Conservation (phyloP, 2,113 vertebrate species). For the Chelonoidis abingdonii region DNA sequence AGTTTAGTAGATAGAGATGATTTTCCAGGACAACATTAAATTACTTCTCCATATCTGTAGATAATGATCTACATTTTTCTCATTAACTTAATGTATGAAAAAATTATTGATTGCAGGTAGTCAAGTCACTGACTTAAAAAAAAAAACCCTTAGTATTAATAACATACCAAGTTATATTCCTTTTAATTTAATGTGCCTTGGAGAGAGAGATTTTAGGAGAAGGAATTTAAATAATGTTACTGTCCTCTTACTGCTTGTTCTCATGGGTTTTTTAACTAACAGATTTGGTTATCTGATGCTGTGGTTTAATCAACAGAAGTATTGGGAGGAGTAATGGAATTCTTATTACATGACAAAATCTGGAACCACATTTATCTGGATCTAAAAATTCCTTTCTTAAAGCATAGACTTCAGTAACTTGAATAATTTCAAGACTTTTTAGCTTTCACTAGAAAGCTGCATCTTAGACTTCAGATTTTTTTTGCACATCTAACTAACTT, state of each 20-base stretch:
- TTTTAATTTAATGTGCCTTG: conserved; percentile 63
- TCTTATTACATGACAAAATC: not conserved
- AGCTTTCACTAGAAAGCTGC: not conserved
- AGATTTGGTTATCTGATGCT: not conserved
- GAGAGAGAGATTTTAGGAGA: not conserved
- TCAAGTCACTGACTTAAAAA: conserved; percentile 17
- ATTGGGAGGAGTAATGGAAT: not conserved
- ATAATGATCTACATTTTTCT: conserved; percentile 28
- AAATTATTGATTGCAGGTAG: conserved; percentile 29
- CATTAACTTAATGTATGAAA: conserved; percentile 21
- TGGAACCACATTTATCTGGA: not conserved
- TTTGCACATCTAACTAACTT: not conserved
- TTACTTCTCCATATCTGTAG: conserved; percentile 3
- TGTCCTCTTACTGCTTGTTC: not conserved
- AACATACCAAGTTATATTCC: conserved; percentile 35
- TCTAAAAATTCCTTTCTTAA: not conserved
- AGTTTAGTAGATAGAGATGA: conserved; percentile 28
- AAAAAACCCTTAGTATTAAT: conserved; percentile 5
- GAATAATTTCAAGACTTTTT: not conserved
- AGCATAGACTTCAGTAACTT: not conserved
- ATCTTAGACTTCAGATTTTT: not conserved
- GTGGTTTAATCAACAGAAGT: not conserved
- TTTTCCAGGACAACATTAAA: not conserved
- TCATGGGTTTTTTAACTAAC: conserved; percentile 21
- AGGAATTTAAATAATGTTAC: not conserved